These are phyloP conservation scores for Neoniphon sammara DNA, from an alignment of 2,797 vertebrate genomes.

Conservation along the genomic window DNA sequence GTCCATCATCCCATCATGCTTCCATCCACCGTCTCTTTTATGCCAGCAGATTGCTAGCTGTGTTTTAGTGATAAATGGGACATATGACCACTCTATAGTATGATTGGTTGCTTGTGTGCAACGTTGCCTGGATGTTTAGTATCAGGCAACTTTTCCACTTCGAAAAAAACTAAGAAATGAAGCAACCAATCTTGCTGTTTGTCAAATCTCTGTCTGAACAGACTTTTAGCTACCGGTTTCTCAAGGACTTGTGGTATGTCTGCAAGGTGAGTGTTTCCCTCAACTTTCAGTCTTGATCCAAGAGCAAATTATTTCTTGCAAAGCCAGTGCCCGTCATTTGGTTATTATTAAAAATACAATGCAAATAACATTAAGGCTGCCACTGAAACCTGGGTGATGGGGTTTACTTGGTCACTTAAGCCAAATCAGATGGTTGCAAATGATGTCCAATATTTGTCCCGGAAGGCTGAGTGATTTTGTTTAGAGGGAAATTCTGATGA, in stretches of 20 bases:
- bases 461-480: background rate
- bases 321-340: constrained; percentile 23
- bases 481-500: constrained; percentile 3
- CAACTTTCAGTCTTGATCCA: background rate
- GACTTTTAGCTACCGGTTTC: too few species aligned
- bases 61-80: too few species aligned
- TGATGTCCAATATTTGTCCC: background rate
- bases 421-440: constrained; percentile 51
- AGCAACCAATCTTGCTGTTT: too few species aligned
- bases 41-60: too few species aligned
- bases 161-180: too few species aligned
- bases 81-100: too few species aligned
- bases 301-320: background rate
- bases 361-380: constrained; percentile 30
- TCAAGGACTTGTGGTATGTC: background rate
- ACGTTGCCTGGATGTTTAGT: too few species aligned
- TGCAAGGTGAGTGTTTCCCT: background rate
- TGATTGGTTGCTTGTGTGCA: too few species aligned
- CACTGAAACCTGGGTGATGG: background rate
- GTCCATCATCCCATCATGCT: too few species aligned
- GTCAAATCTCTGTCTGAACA: too few species aligned
- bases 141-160: too few species aligned
- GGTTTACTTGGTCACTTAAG: background rate
- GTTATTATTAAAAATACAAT: constrained; percentile 29
- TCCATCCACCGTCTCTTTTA: too few species aligned